Conservation (phyloP, 2,113 vertebrate species). For the Coturnix japonica region DNA sequence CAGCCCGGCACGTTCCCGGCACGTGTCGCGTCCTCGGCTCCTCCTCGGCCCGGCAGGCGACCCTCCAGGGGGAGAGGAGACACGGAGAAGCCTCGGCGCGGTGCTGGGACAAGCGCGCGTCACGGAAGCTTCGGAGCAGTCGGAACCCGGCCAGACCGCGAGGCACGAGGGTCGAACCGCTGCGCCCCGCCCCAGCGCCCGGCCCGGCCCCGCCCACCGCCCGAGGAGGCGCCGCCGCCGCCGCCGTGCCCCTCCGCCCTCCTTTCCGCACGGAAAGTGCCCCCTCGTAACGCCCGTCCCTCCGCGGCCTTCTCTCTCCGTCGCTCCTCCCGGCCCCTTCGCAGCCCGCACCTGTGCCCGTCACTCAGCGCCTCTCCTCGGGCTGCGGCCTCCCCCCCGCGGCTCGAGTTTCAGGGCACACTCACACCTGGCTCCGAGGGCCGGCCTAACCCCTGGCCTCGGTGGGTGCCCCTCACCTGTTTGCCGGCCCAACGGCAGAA, state of each 20-base stretch:
- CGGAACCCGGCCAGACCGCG: too few relatives aligned
- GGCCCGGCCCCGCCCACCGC: too few relatives aligned
- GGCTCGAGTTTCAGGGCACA: neutral
- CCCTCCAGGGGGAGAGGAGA: neutral
- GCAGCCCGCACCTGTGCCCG: neutral
- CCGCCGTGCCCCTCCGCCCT: accelerated
- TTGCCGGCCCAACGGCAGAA: neutral
- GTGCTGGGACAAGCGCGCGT: neutral
- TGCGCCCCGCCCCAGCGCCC: accelerated
- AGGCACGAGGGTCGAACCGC: neutral
- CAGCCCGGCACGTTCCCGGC: conserved; percentile 1
- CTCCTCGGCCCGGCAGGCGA: neutral
- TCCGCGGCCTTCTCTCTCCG: accelerated
- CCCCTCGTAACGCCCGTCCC: accelerated
- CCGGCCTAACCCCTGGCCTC: neutral
- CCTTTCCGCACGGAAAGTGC: accelerated
- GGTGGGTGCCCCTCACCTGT: neutral
- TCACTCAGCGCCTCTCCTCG: neutral
- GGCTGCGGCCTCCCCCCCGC: neutral
- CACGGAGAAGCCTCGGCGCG: neutral
- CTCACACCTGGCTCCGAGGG: neutral
- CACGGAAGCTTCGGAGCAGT: neutral
- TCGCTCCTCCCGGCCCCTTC: neutral
- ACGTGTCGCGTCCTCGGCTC: neutral
- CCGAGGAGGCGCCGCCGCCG: too few relatives aligned